Evolutionary conservation across 2,888 invertebrate species (phyloP), one percentile per base, ranked within the genome.

Genomic region (Phanerotoma sp.): DNA sequence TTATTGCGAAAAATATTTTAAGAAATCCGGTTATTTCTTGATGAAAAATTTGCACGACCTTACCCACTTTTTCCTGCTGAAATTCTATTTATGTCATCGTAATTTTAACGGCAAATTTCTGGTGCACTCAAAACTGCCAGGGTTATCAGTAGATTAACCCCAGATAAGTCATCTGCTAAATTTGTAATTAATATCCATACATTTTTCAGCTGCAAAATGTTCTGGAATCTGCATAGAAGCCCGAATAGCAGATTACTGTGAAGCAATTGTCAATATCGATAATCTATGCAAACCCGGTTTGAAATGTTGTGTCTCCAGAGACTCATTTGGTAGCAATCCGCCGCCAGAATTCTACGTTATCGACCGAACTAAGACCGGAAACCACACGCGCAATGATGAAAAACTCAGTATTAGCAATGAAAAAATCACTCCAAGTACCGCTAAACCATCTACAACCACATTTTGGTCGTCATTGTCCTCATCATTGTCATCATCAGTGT

Each of bases 141-240:
- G n/a, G n/a, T n/a, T n/a, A n/a, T n/a, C n/a, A n/a, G n/a, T n/a
- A n/a, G n/a, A n/a, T n/a, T n/a, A n/a, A n/a, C n/a, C n/a, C n/a
- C n/a, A n/a, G n/a, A n/a, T n/a, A n/a, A n/a, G n/a, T n/a, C n/a
- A n/a, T n/a, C n/a, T n/a, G n/a, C n/a, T n/a, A n/a, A n/a, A n/a
- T n/a, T n/a, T n/a, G n/a, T n/a, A n/a, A n/a, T n/a, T n/a, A n/a
- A n/a, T n/a, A n/a, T n/a, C n/a, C n/a, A n/a, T n/a, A n/a, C n/a
- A n/a, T n/a, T n/a, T 75, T 74, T 3, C 77, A 84, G 84, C 79
- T 18, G 84, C 70, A 53, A 58, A 55, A 70, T 93, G 93, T 67
- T 86, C 87, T 0, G 93, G 93, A 4, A 88, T 92, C 6, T 94
- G 94, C 71, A 91, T 93, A 51, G 87, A 89, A 18, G 86, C 89